Evolutionary conservation across 2,888 invertebrate genomes (phyloP).

Genomic region (Caenorhabditis zanzibari): DNA sequence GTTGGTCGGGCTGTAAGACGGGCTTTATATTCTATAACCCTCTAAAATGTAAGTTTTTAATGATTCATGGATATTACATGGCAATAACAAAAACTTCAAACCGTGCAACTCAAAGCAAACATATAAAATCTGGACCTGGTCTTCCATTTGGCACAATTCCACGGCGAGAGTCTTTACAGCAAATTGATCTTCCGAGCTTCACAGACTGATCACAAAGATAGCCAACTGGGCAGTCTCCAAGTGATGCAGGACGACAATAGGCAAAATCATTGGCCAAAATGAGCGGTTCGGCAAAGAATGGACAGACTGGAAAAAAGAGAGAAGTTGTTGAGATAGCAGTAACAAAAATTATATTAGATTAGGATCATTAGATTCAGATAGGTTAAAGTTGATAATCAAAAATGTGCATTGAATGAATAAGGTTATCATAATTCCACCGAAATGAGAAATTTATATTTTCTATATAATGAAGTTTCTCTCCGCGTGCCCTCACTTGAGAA

Average conservation of each 20-base stretch:
- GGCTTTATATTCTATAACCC: too few species aligned
- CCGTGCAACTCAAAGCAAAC: conserved; percentile 21
- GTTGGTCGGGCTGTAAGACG: conserved; percentile 67
- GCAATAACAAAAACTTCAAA: not conserved
- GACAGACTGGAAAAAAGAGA: conserved; percentile 77
- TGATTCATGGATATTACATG: not conserved
- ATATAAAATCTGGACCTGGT: conserved; percentile 44
- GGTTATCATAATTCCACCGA: too few species aligned
- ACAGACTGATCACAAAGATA: conserved; percentile 81
- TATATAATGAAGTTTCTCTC: not conserved
- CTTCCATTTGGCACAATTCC: conserved; percentile 67
- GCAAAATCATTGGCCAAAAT: conserved; percentile 78
- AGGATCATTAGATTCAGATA: not conserved
- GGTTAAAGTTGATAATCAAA: not conserved
- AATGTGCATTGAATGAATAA: not conserved
- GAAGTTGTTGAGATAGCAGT: conserved; percentile 25
- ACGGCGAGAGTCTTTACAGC: conserved; percentile 76
- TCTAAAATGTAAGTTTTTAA: too few species aligned
- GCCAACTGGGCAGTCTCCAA: conserved; percentile 80
- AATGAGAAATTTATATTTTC: too few species aligned
- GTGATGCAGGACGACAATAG: conserved; percentile 79
- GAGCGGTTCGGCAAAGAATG: conserved; percentile 80
- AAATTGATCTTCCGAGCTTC: conserved; percentile 80
- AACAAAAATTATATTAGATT: not conserved
- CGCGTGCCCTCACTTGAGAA: conserved; percentile 43